Conservation (phyloP, 2,888 invertebrate species). For the Lamellibrachia columna region DNA sequence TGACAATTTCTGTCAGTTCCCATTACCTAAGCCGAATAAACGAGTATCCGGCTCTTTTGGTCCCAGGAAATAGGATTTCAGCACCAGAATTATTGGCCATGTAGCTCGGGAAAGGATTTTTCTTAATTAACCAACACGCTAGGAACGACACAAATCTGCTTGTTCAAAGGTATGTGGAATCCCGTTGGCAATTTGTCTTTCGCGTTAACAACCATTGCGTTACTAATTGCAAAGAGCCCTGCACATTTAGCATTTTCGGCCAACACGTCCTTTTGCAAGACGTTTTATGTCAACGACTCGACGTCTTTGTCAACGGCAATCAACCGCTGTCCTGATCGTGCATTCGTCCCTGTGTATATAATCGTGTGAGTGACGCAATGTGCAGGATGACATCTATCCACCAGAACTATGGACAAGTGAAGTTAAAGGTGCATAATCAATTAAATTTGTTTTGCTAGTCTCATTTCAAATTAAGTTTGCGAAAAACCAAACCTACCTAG, state of each 20-base stretch:
- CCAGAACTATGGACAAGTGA: too few relatives aligned
- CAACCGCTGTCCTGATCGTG: too few relatives aligned
- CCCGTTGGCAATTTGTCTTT: not conserved
- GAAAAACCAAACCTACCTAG: too few relatives aligned
- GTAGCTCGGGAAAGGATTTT: not conserved
- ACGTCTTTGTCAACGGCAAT: not conserved
- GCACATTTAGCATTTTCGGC: not conserved
- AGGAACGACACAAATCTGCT: not conserved
- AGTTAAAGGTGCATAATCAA: too few relatives aligned
- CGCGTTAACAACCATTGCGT: not conserved
- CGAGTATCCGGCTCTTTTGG: not conserved
- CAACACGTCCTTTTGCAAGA: not conserved
- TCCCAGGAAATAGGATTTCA: not conserved
- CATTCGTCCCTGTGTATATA: too few relatives aligned
- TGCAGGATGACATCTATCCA: too few relatives aligned
- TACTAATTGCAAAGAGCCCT: not conserved
- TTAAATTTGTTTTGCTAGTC: too few relatives aligned
- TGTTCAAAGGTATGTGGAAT: constrained; percentile 9
- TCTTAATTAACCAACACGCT: not conserved
- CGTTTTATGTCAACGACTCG: not conserved
- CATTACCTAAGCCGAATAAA: not conserved
- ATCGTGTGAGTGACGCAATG: too few relatives aligned
- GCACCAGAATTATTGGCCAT: not conserved
- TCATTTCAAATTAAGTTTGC: too few relatives aligned
- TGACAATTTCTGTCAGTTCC: too few relatives aligned